Percentiles rank a stretch among this genome's conserved stretches.
phyloP scores from a whole-genome alignment of 2,888 invertebrate species.

The Ferrisia virgata region DNA sequence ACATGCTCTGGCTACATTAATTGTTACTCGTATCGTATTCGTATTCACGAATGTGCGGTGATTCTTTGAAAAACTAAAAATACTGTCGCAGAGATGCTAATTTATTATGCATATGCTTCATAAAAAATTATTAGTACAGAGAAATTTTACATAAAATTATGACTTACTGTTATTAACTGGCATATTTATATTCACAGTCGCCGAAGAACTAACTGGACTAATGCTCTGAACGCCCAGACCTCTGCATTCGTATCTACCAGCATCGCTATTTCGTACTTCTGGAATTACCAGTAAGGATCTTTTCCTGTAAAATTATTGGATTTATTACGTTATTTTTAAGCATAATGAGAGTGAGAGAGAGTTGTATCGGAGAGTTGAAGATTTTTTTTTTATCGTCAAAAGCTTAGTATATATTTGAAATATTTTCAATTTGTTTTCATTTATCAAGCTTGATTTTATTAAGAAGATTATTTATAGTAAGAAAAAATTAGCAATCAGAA shows the following conservation, averaged over 20 bases:
- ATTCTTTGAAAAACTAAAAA: conserved; percentile 27
- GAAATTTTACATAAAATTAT: background rate
- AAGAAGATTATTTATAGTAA: too few relatives aligned
- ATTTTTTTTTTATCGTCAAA: too few relatives aligned
- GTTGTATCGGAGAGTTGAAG: too few relatives aligned
- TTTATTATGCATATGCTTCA: background rate
- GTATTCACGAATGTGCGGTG: too few relatives aligned
- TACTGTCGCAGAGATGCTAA: conserved; percentile 8
- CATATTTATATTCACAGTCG: conserved; percentile 50
- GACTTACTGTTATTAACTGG: conserved; percentile 50
- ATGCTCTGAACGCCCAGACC: conserved; percentile 66
- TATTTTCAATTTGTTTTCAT: too few relatives aligned
- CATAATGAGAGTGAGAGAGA: too few relatives aligned
- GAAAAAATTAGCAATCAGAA: too few relatives aligned
- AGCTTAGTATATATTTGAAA: too few relatives aligned
- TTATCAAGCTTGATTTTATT: too few relatives aligned
- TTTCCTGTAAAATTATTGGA: conserved; percentile 61
- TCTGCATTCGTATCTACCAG: conserved; percentile 77
- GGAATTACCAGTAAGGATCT: conserved; percentile 79
- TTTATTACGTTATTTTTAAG: too few relatives aligned
- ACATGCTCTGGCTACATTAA: background rate
- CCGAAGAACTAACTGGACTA: conserved; percentile 47
- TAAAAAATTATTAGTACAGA: conserved; percentile 5
- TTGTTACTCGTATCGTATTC: background rate
- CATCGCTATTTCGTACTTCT: conserved; percentile 69